A percentile compares a stretch with the other conserved stretches of the same genome.
These are phyloP conservation scores for Anneissia japonica DNA, from an alignment of 35 echinoderm and acorn worm genomes.

Conservation along the genomic window DNA sequence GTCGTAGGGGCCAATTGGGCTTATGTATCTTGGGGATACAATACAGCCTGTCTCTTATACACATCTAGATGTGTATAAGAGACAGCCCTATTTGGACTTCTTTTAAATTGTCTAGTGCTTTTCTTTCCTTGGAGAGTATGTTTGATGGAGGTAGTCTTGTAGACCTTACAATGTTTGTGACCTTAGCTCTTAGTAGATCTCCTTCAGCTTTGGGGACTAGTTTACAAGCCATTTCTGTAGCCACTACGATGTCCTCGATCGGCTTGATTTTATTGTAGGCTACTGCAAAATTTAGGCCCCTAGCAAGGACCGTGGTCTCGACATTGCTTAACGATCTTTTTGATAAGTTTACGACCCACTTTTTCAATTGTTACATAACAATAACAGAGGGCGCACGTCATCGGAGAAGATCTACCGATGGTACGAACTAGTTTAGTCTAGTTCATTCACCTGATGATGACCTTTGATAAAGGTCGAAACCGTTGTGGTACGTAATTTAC, in stretches of 20 bases:
- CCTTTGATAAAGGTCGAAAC: too few species aligned
- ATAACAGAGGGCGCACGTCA: too few species aligned
- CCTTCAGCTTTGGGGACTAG: background rate
- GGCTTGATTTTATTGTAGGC: background rate
- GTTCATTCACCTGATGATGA: too few species aligned
- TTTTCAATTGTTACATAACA: too few species aligned
- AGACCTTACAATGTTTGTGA: background rate
- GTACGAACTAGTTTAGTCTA: too few species aligned
- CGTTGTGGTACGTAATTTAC: too few species aligned
- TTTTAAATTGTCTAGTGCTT: background rate
- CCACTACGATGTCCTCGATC: background rate
- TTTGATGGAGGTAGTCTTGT: background rate
- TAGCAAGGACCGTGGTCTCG: background rate
- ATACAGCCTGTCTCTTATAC: too few species aligned
- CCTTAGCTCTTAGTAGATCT: background rate
- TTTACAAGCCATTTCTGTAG: background rate
- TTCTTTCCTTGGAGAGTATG: background rate
- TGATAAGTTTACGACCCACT: background rate
- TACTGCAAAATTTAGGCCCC: background rate
- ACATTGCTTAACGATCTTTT: background rate
- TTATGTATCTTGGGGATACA: conserved; percentile 27
- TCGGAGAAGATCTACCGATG: too few species aligned
- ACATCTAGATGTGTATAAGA: too few species aligned
- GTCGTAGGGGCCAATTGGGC: too few species aligned
- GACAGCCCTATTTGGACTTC: too few species aligned